Evolutionary conservation across 2,797 vertebrate species (phyloP).

Genomic region (Leptoclinus maculatus): DNA sequence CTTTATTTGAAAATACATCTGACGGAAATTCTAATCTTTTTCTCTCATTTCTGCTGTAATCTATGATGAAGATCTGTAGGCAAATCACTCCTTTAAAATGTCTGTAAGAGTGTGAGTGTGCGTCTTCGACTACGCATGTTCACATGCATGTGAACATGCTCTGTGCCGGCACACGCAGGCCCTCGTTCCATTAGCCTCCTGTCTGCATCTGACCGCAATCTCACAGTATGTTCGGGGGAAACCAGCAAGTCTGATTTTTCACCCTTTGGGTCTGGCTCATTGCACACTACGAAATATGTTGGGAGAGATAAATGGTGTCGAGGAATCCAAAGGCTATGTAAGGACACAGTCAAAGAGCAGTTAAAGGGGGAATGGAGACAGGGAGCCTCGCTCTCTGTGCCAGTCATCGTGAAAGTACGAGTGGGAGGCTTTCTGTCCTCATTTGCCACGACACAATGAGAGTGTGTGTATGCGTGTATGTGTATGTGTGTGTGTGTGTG

Average conservation of each 20-base stretch:
- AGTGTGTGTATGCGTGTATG: background rate
- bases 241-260: constrained; percentile 10
- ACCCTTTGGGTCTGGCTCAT: background rate
- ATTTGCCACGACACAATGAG: constrained; percentile 68
- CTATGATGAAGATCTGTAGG: background rate
- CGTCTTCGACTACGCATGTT: constrained; percentile 17
- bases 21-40: constrained; percentile 16
- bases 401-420: constrained; percentile 46
- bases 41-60: background rate
- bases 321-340: constrained; percentile 39
- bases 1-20: background rate
- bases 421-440: constrained; percentile 63
- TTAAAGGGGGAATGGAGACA: constrained; percentile 27
- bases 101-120: background rate
- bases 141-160: constrained; percentile 23
- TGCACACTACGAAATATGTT: background rate
- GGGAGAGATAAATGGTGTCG: background rate
- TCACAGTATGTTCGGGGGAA: background rate
- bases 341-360: constrained; percentile 37
- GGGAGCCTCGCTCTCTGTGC: constrained; percentile 27
- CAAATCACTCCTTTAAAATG: background rate
- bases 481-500: constrained; percentile 14
- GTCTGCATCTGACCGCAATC: constrained; percentile 11
- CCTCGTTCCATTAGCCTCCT: constrained; percentile 10
- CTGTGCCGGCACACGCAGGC: constrained; percentile 33